phyloP scores from a whole-genome alignment of 2,797 vertebrate genomes.

The Agapornis canus region DNA sequence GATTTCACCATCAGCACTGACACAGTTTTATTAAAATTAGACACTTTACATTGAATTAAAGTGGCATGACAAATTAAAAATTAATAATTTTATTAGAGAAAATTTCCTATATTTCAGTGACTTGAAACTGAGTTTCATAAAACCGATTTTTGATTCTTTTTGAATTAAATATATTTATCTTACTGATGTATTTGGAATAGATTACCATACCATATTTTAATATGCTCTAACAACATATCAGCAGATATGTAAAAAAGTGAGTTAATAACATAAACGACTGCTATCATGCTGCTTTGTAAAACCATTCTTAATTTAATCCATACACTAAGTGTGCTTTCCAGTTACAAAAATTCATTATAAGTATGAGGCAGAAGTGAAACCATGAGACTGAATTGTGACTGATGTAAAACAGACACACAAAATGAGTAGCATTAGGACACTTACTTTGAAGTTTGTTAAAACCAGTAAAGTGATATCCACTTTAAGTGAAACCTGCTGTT shows the following conservation, averaged over 20 bases:
- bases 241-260: conserved; percentile 53
- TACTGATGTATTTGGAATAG: conserved; percentile 2
- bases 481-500: conserved; percentile 89
- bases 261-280: conserved; percentile 64
- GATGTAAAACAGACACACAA: conserved; percentile 89
- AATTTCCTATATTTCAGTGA: neutral
- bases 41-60: neutral
- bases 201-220: conserved; percentile 49
- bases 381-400: conserved; percentile 87
- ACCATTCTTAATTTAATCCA: conserved; percentile 82
- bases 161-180: neutral
- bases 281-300: conserved; percentile 75
- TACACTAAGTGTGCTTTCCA: conserved; percentile 73
- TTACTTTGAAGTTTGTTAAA: conserved; percentile 94
- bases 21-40: conserved; percentile 36
- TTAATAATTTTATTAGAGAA: neutral
- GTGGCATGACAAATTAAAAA: neutral
- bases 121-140: neutral
- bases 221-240: conserved; percentile 46
- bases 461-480: conserved; percentile 96
- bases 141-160: neutral
- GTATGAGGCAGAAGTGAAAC: conserved; percentile 79
- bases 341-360: conserved; percentile 81
- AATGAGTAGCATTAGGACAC: conserved; percentile 85
- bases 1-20: neutral